Base-by-base conservation (phyloP, 2,888 invertebrate species). In the Drosophila paramelanica region DNA sequence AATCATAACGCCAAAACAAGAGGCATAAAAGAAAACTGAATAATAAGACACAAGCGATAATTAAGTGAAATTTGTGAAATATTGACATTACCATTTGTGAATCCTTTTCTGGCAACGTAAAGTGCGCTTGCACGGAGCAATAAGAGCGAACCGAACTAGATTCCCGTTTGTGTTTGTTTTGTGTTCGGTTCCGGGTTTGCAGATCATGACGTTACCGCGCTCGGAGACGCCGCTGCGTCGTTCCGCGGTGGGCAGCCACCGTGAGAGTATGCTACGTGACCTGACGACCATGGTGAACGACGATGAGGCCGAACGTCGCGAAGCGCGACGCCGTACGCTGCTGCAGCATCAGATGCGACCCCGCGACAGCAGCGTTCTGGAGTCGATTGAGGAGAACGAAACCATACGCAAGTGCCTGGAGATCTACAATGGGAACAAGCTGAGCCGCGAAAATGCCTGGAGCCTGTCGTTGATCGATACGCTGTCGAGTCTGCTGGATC, bases 401-500 rank as follows among this genome's bases (percentile, higher is more conserved):
- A 96, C 96, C 76, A 95, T 96, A 75, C 94, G 95, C 70, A 95
- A 95, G 71, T 96, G 96, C 89, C 94, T 96, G 49, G 96, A 96
- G 87, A 93, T 97, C n/a, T 96, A 95, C 89, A 94, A 95, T 73
- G 96, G 96, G 93, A 97, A 97, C 93, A 98, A 97, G 95, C 96
- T 98, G 79, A 97, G 95, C 86, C 94, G 95, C 51, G 97, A 97
- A 90, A 98, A 98, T 94, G 98, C 97, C 0, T 98, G 98, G 94
- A 95, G 95, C 73, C 93, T 98, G 1, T 96, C 96, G 73, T 93
- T 98, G 49, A 98, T 98, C 82, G 98, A 98, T 90, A 96, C 96
- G 79, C 95, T 98, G 94, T 94, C 95, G 0, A 95, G 95, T 20
- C 94, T 97, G 93, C 90, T 97, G n/a, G 93, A 94, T 42, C 94